Base-by-base conservation (phyloP, 2,113 vertebrate genomes). In the Emberiza fucata region DNA sequence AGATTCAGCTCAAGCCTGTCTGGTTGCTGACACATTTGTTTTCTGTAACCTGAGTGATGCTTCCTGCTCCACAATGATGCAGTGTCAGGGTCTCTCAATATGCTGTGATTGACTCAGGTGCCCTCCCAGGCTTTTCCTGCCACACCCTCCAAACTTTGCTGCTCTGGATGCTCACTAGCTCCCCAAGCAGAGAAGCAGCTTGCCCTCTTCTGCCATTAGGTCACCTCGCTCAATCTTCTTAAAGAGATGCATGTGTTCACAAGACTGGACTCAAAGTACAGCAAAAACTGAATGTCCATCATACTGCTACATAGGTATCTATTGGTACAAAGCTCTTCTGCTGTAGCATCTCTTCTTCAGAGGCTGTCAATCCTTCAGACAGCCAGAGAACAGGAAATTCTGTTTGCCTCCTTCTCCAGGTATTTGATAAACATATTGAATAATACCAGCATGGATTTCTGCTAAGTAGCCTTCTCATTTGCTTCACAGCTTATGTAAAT, bases 21-120 rank as follows among this genome's bases (percentile, higher is more conserved):
- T 33, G 29, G 35, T 12, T 71, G 44, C 53, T 84, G 53, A 59
- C 2, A 4, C 15, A 45, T 11, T 66, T 66, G 39, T 53, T 68
- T 59, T 50, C 33, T 64, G 5, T 5, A 66, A 45, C 11, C 42
- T 0, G 1, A 40, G 28, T 12, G 45, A 37, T 69, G 77, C 59
- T 75, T 35, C 53, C 39, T 47, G 28, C 48, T 53, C 60, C 70
- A 51, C 45, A 65, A 18, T 0, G 0, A 17, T 0, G 0, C 61
- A 48, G 14, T 7, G 29, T 45, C 24, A 31, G 42, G 22, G 7
- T 42, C 54, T 33, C 59, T 53, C 56, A 45, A 1, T 2, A 5
- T 1, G 6, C 27, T 33, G 31, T 27, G 61, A 40, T 12, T 19
- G 53, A 56, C 8, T 21, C 24, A 0, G 35, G 27, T 51, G 27